Evolutionary conservation across 2,888 invertebrate genomes (phyloP).

Genomic region (Miltochrista miniata): DNA sequence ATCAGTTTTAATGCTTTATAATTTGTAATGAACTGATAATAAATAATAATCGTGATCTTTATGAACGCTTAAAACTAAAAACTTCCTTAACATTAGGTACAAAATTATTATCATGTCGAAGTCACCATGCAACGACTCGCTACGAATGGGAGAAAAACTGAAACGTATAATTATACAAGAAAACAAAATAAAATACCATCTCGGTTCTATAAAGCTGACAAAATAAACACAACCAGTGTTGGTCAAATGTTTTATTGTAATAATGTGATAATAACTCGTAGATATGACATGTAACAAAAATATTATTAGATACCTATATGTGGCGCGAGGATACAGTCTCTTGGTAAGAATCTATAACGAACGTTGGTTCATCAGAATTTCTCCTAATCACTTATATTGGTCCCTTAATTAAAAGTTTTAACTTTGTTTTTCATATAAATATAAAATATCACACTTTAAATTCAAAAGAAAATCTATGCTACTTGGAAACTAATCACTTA

Average conservation of each 20-base stretch:
- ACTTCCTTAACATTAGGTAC: slow-evolving; percentile 77
- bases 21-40: slow-evolving; percentile 82
- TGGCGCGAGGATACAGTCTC: slow-evolving; percentile 69
- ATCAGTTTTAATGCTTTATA: slow-evolving; percentile 80
- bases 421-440: slow-evolving; percentile 81
- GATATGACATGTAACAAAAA: slow-evolving; percentile 61
- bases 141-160: slow-evolving; percentile 73
- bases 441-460: slow-evolving; percentile 84
- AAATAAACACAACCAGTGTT: slow-evolving; percentile 69
- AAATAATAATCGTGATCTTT: slow-evolving; percentile 82
- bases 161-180: slow-evolving; percentile 49
- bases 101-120: slow-evolving; percentile 74
- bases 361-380: slow-evolving; percentile 75
- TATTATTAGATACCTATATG: slow-evolving; percentile 46
- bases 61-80: slow-evolving; percentile 78
- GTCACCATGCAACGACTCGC: slow-evolving; percentile 74
- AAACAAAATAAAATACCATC: slow-evolving; percentile 66
- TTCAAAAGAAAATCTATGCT: slow-evolving; percentile 79
- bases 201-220: slow-evolving; percentile 54
- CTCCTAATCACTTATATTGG: slow-evolving; percentile 82
- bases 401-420: slow-evolving; percentile 82
- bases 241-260: slow-evolving; percentile 71
- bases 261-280: slow-evolving; percentile 63
- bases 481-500: slow-evolving; percentile 78
- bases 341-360: slow-evolving; percentile 67